These are phyloP conservation scores for Tenthredo livida DNA, from an alignment of 2,888 invertebrate genomes.

Conservation along the genomic window DNA sequence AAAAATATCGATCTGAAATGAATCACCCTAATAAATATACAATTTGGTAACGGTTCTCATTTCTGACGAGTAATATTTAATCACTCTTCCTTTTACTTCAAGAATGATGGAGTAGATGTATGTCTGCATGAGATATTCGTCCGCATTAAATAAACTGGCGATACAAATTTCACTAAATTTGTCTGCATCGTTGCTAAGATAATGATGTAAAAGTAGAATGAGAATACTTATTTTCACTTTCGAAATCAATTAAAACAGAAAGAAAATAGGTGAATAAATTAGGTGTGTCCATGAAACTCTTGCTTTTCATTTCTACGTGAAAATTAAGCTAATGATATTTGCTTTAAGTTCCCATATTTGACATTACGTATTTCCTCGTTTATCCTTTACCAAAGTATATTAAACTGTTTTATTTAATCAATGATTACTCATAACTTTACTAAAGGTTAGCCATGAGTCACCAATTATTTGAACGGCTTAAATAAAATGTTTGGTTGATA, in stretches of 20 bases:
- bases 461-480: background rate
- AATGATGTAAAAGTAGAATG: background rate
- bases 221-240: background rate
- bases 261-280: background rate
- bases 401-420: conserved; percentile 9
- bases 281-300: background rate
- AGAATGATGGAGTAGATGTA: background rate
- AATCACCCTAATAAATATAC: background rate
- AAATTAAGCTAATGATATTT: background rate
- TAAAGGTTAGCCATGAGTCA: conserved; percentile 2
- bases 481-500: background rate
- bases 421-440: background rate
- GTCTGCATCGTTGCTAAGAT: background rate
- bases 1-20: too few relatives aligned
- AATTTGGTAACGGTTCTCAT: background rate
- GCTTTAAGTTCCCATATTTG: background rate
- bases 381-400: background rate
- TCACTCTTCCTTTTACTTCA: background rate
- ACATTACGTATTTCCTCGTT: background rate
- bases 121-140: background rate
- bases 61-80: background rate
- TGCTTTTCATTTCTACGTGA: background rate
- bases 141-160: background rate
- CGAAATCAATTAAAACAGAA: background rate
- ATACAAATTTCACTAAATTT: background rate